Evolutionary conservation across 2,888 invertebrate species (phyloP).

Genomic region (Lissonota sp.): DNA sequence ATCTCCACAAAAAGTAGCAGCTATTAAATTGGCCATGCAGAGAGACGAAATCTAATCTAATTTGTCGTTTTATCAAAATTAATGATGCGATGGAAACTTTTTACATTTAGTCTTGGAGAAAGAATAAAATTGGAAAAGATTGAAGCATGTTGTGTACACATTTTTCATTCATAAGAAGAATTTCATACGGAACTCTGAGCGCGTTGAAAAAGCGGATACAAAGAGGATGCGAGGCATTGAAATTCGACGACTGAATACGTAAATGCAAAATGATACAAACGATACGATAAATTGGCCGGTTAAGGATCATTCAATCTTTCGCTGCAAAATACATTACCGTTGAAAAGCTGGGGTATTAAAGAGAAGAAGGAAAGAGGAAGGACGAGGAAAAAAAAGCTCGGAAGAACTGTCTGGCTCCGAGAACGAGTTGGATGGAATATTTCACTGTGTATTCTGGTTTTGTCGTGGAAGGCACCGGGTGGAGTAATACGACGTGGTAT

Average conservation of each 20-base stretch:
- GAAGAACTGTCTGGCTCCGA: slow-evolving; percentile 25
- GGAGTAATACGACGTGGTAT: slow-evolving; percentile 71
- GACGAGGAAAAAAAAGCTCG: slow-evolving; percentile 42
- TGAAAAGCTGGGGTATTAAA: slow-evolving; percentile 7
- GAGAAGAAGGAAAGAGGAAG: slow-evolving; percentile 32
- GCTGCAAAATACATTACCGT: not conserved
- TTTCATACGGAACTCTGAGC: not conserved
- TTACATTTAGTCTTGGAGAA: no score
- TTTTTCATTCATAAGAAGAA: no score
- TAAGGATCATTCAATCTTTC: slow-evolving; percentile 54
- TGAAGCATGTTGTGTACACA: no score
- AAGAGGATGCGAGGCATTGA: not conserved
- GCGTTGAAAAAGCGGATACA: not conserved
- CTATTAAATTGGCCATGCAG: no score
- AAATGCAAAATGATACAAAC: slow-evolving; percentile 3
- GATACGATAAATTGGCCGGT: slow-evolving; percentile 68
- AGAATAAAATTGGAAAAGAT: no score
- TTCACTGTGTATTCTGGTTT: slow-evolving; percentile 75
- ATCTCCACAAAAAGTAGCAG: no score
- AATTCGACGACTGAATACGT: not conserved
- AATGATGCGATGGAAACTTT: no score
- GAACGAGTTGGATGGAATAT: slow-evolving; percentile 69
- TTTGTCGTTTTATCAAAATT: no score
- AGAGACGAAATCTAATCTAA: no score
- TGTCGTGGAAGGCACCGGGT: slow-evolving; percentile 69